These are phyloP conservation scores for Indri indri DNA, from an alignment of 2,113 vertebrate genomes.

Conservation along the genomic window DNA sequence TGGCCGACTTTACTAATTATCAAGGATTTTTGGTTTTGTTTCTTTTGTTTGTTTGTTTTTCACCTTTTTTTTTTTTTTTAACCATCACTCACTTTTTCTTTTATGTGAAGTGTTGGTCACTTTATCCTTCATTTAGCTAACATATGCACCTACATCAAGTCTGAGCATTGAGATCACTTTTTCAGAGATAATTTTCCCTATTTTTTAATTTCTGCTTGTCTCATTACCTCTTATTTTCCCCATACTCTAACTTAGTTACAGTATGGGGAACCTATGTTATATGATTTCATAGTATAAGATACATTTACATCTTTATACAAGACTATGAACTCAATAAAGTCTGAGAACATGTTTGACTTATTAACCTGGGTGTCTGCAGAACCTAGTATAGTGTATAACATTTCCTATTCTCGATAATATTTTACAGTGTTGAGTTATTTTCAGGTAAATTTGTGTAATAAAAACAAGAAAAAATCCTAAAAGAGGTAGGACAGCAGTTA, in stretches of 20 bases:
- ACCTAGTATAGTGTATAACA: neutral
- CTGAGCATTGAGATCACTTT: neutral
- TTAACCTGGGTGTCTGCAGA: neutral
- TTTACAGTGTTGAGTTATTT: neutral
- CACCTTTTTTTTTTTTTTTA: accelerated
- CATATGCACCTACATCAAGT: neutral
- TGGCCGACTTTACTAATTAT: neutral
- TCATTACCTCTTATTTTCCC: accelerated
- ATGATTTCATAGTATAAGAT: neutral
- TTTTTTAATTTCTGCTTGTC: neutral
- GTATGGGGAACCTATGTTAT: neutral
- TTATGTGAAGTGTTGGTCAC: neutral
- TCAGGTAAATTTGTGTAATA: neutral
- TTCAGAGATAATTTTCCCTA: neutral
- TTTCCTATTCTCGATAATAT: neutral
- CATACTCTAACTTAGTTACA: neutral
- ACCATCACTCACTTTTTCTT: neutral
- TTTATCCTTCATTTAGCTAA: neutral
- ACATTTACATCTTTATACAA: neutral
- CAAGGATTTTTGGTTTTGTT: neutral
- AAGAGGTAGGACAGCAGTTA: neutral
- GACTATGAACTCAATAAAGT: neutral
- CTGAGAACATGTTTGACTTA: neutral
- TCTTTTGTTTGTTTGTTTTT: neutral
- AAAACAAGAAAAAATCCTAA: neutral